Conservation (phyloP, 2,888 invertebrate genomes). For the Mimumesa dahlbomi region DNA sequence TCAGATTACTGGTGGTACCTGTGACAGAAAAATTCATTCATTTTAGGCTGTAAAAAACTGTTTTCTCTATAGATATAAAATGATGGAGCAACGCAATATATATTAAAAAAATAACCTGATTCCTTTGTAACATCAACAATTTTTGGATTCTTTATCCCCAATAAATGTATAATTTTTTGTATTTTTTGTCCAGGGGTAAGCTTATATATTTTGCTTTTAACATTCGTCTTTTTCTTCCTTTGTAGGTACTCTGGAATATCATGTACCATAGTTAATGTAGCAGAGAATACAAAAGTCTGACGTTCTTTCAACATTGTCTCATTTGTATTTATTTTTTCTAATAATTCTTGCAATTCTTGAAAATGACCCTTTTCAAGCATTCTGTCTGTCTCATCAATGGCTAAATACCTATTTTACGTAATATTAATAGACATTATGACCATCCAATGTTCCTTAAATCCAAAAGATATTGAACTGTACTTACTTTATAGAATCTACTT, state of each 20-base stretch:
- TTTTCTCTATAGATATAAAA: too few species aligned
- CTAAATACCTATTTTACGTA: slow-evolving; percentile 86
- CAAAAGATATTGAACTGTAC: slow-evolving; percentile 44
- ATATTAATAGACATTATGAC: slow-evolving; percentile 6
- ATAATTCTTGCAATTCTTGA: slow-evolving; percentile 90
- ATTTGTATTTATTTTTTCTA: slow-evolving; percentile 90
- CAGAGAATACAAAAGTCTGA: slow-evolving; percentile 98
- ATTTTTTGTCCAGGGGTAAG: slow-evolving; percentile 89
- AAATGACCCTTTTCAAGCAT: slow-evolving; percentile 99
- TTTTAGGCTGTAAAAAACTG: too few species aligned
- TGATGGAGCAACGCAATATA: neutral
- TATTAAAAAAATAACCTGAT: slow-evolving; percentile 81
- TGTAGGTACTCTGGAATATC: slow-evolving; percentile 89
- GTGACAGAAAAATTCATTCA: slow-evolving; percentile 26
- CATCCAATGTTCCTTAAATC: neutral
- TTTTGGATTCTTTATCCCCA: slow-evolving; percentile 94
- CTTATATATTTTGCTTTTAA: slow-evolving; percentile 83
- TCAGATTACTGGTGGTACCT: slow-evolving; percentile 92
- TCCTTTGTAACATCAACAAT: slow-evolving; percentile 94
- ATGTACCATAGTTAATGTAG: slow-evolving; percentile 96
- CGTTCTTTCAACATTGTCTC: slow-evolving; percentile 83
- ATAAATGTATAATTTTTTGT: slow-evolving; percentile 87
- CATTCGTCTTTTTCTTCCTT: slow-evolving; percentile 80
- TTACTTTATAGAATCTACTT: slow-evolving; percentile 87
- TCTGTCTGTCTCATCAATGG: slow-evolving; percentile 98